phyloP scores from a whole-genome alignment of 2,888 invertebrate genomes.

The Lutraria lutraria region DNA sequence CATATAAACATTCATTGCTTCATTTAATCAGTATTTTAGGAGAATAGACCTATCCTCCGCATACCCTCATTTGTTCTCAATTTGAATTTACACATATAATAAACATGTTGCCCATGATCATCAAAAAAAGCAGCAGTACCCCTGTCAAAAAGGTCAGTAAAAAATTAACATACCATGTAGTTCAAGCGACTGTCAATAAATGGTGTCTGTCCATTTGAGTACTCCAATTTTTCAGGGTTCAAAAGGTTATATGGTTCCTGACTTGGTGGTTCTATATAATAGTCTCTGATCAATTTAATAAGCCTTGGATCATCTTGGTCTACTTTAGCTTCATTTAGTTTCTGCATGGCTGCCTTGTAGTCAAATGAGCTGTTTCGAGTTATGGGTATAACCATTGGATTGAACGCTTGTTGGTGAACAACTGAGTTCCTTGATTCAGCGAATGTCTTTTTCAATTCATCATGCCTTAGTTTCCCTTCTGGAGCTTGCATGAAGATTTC shows the following conservation, averaged over 20 bases:
- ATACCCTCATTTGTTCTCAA: too few species aligned
- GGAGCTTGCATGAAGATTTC: conserved; percentile 52
- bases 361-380: conserved; percentile 53
- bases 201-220: conserved; percentile 74
- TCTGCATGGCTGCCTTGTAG: conserved; percentile 59
- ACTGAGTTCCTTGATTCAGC: conserved; percentile 40
- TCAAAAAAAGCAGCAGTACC: too few species aligned
- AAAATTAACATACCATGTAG: conserved; percentile 64
- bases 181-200: conserved; percentile 72
- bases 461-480: background rate
- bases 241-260: conserved; percentile 64
- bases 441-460: conserved; percentile 35
- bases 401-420: conserved; percentile 55
- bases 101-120: too few species aligned
- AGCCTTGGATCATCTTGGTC: conserved; percentile 64
- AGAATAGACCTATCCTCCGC: too few species aligned
- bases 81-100: too few species aligned
- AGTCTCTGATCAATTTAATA: conserved; percentile 67
- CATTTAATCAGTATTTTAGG: too few species aligned
- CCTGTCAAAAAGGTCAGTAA: too few species aligned
- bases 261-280: conserved; percentile 70
- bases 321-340: conserved; percentile 65
- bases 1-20: too few species aligned
- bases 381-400: conserved; percentile 55
- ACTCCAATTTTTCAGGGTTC: conserved; percentile 65